phyloP scores from a whole-genome alignment of 2,888 invertebrate species.

The Caenorhabditis wallacei region DNA sequence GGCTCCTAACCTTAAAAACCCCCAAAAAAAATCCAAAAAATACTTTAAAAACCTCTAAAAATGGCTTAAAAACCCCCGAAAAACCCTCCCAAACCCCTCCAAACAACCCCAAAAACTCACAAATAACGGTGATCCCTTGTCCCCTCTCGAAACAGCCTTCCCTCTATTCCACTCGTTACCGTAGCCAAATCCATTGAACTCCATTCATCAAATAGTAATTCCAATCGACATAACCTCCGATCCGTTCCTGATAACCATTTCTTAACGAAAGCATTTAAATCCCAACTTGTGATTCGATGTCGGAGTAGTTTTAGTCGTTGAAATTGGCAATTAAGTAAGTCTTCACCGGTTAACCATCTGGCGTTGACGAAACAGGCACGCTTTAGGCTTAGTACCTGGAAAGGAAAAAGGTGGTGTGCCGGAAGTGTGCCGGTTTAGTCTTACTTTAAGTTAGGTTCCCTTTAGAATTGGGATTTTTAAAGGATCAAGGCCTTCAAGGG shows the following conservation, averaged over 20 bases:
- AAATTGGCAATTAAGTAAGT: neutral
- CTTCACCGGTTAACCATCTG: neutral
- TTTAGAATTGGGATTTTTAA: too few relatives aligned
- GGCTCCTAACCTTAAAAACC: too few relatives aligned
- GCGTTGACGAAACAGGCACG: constrained; percentile 1
- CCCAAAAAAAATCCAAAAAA: too few relatives aligned
- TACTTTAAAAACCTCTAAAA: too few relatives aligned
- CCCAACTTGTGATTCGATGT: neutral
- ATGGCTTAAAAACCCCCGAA: too few relatives aligned
- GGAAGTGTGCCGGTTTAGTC: too few relatives aligned
- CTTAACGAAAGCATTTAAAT: neutral
- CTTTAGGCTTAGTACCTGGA: too few relatives aligned
- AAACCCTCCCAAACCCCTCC: too few relatives aligned
- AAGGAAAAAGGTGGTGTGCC: too few relatives aligned
- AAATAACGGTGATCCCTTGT: neutral
- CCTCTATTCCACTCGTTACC: neutral
- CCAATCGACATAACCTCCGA: neutral
- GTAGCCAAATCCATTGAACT: neutral
- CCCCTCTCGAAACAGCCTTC: neutral
- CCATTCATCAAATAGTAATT: neutral
- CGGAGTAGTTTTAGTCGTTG: neutral
- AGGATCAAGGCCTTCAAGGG: too few relatives aligned
- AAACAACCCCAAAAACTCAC: neutral
- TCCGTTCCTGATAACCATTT: neutral
- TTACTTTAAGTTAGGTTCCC: too few relatives aligned